Evolutionary conservation across 1,140 invertebrate species (phyloP).

Genomic region (Diorhabda carinulata): DNA sequence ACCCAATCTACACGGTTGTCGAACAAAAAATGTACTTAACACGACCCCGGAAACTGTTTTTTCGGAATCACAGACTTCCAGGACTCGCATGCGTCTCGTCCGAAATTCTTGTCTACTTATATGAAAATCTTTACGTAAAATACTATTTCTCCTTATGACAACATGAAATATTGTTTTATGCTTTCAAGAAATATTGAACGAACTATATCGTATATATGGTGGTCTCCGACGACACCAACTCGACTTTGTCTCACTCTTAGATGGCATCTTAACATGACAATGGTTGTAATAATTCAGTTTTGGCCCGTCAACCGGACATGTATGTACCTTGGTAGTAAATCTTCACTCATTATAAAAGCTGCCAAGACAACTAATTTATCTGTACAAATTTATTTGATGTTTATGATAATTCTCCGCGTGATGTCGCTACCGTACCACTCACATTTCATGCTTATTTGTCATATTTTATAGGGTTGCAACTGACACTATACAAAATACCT

Average conservation of each 20-base stretch:
- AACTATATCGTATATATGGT: too few species aligned
- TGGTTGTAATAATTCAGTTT: slow-evolving; percentile 35
- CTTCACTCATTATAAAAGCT: slow-evolving; percentile 35
- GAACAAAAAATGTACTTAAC: too few species aligned
- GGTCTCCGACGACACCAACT: too few species aligned
- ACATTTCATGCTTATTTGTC: slow-evolving; percentile 38
- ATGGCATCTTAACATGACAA: slow-evolving; percentile 42
- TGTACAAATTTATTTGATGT: slow-evolving; percentile 41
- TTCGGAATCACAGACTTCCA: too few species aligned
- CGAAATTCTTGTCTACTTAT: too few species aligned
- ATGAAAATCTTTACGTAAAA: too few species aligned
- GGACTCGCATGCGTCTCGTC: too few species aligned
- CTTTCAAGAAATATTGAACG: too few species aligned
- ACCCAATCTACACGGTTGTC: too few species aligned
- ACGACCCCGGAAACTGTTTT: too few species aligned
- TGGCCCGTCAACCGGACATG: slow-evolving; percentile 37
- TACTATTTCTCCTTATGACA: too few species aligned
- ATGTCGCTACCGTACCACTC: slow-evolving; percentile 35
- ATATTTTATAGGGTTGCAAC: slow-evolving; percentile 30
- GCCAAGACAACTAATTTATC: slow-evolving; percentile 41
- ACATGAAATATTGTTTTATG: too few species aligned
- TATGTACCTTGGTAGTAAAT: slow-evolving; percentile 37
- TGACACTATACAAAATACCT: slow-evolving; percentile 26
- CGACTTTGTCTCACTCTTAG: not conserved
- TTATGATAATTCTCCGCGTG: slow-evolving; percentile 41